Conservation (phyloP, 2,113 vertebrate genomes). For the Pipra filicauda region DNA sequence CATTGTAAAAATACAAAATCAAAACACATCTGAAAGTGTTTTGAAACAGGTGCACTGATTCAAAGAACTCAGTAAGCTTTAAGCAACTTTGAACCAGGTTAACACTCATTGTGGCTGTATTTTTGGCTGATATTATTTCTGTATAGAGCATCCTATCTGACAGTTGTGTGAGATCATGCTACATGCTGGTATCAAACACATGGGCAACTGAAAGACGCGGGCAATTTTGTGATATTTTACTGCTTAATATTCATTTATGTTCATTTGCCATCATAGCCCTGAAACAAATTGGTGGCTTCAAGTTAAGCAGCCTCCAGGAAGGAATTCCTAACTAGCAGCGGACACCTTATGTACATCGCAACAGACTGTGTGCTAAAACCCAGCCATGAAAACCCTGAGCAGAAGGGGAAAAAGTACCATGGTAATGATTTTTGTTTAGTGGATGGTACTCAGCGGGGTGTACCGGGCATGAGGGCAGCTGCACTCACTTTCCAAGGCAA, state of each 20-base stretch:
- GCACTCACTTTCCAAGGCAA: not conserved
- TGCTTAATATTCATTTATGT: constrained; percentile 10
- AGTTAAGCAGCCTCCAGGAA: constrained; percentile 1
- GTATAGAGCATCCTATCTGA: not conserved
- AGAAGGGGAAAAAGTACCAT: not conserved
- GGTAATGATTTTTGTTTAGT: not conserved
- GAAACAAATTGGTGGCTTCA: constrained; percentile 22
- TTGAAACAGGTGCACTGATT: constrained; percentile 62
- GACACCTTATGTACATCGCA: not conserved
- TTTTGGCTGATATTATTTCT: constrained; percentile 35
- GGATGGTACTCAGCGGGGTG: fast-evolving
- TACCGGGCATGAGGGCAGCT: not conserved
- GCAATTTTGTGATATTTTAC: constrained; percentile 28
- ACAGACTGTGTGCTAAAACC: not conserved
- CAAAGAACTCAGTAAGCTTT: constrained; percentile 70
- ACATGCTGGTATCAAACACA: not conserved
- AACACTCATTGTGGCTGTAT: constrained; percentile 28
- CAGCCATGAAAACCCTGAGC: not conserved
- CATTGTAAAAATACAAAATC: not conserved
- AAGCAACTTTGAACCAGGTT: constrained; percentile 69
- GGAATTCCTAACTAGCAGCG: constrained; percentile 22
- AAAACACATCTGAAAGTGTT: not conserved
- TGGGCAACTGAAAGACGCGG: not conserved
- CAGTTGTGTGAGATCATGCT: not conserved
- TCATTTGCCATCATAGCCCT: constrained; percentile 21